These are phyloP conservation scores for Holotrichia oblita DNA, from an alignment of 1,140 invertebrate species.

Conservation along the genomic window DNA sequence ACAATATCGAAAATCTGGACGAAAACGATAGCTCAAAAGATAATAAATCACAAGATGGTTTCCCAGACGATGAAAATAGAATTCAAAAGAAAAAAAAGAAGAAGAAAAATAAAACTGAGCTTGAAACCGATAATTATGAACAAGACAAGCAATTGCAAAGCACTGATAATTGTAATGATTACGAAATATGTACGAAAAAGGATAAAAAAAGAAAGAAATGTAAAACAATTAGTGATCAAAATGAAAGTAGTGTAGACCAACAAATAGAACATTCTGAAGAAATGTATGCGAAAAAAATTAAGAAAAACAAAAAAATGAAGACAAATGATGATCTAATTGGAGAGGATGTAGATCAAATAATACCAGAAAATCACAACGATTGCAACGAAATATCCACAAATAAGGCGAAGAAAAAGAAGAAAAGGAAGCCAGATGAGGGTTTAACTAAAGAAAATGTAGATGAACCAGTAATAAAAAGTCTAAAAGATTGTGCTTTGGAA, in stretches of 20 bases:
- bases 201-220: background rate
- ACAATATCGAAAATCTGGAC: background rate
- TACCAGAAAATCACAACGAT: background rate
- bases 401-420: background rate
- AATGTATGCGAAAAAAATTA: background rate
- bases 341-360: background rate
- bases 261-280: too few relatives aligned
- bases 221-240: background rate
- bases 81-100: constrained; percentile 10
- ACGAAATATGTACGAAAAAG: background rate
- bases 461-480: too few relatives aligned
- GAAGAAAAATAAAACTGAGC: constrained; percentile 40
- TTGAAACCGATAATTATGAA: background rate
- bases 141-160: constrained; percentile 16
- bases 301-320: background rate
- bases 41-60: background rate
- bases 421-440: too few relatives aligned
- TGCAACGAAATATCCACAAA: background rate
- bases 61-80: background rate
- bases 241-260: background rate
- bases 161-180: background rate
- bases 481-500: too few relatives aligned
- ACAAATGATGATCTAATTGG: background rate
- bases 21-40: background rate
- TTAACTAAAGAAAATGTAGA: too few relatives aligned